These are phyloP conservation scores for Erannis defoliaria DNA, from an alignment of 2,888 invertebrate genomes.

Conservation along the genomic window DNA sequence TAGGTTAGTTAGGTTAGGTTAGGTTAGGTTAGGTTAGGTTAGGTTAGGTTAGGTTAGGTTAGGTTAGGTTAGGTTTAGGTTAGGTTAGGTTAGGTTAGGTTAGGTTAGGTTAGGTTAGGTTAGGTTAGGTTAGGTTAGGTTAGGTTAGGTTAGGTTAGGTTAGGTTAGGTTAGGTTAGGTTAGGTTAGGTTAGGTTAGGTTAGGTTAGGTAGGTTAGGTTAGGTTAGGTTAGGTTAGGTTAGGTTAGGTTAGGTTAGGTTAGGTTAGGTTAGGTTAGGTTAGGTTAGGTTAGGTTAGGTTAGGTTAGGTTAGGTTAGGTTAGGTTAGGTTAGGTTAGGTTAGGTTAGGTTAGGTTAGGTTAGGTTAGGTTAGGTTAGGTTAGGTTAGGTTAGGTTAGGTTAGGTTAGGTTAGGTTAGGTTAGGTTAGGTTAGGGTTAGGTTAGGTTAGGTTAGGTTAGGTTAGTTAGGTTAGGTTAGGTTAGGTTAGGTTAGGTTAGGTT, in stretches of 20 bases:
- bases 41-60: not conserved
- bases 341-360: not conserved
- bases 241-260: not conserved
- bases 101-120: not conserved
- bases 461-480: not conserved
- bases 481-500: not conserved
- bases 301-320: not conserved
- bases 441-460: not conserved
- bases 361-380: not conserved
- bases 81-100: not conserved
- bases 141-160: not conserved
- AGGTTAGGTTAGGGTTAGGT: not conserved
- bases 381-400: not conserved
- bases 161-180: not conserved
- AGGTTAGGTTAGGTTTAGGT: not conserved
- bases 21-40: not conserved
- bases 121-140: not conserved
- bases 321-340: not conserved
- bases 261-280: not conserved
- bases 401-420: not conserved
- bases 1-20: not conserved
- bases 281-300: not conserved
- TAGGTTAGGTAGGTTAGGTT: slow-evolving; percentile 6
- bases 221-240: not conserved
- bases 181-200: not conserved